Evolutionary conservation across 2,888 invertebrate species (phyloP), one percentile per base, ranked within the genome.

Genomic region (Selenia dentaria): DNA sequence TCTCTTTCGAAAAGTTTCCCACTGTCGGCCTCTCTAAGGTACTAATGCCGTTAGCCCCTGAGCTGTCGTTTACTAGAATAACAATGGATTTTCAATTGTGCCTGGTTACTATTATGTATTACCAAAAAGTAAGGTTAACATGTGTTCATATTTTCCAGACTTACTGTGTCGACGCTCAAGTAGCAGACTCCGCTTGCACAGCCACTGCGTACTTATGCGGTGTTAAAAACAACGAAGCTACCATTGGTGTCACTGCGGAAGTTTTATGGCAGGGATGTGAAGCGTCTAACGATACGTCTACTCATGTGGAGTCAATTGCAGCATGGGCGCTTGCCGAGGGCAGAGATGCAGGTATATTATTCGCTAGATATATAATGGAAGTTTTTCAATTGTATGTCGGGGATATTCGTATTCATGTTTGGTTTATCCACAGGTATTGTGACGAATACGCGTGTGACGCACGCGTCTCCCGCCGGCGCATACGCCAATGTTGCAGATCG

Each of bases 401-500:
- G n/a, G n/a, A n/a, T n/a, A n/a, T n/a, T n/a, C n/a, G n/a, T n/a
- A n/a, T n/a, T n/a, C n/a, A n/a, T n/a, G n/a, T n/a, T n/a, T 14
- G 20, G 2, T 38, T 22, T 32, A 9, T 16, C 13, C 0, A 22
- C 63, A 79, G 94, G 94, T 1, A 75, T 94, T 6, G 95, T 96
- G 12, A 96, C 96, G 5, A 95, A 94, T 0, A 94, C 95, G 0
- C 90, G 95, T 40, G 92, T 96, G 0, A 96, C 96, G 0, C 95
- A 96, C 73, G 96, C 96, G 2, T 95, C 95, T 0, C 96, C 96
- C 0, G 92, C 93, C 0, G 94, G 94, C 0, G 82, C 92, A 0
- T 95, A 93, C 72, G 95, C 96, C 0, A 93, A 94, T 66, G 80
- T 91, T 0, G 93, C 95, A 0, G 80, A 93, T 53, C 91, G 96